phyloP scores from a whole-genome alignment of 2,797 vertebrate genomes.

The Trematomus bernacchii region DNA sequence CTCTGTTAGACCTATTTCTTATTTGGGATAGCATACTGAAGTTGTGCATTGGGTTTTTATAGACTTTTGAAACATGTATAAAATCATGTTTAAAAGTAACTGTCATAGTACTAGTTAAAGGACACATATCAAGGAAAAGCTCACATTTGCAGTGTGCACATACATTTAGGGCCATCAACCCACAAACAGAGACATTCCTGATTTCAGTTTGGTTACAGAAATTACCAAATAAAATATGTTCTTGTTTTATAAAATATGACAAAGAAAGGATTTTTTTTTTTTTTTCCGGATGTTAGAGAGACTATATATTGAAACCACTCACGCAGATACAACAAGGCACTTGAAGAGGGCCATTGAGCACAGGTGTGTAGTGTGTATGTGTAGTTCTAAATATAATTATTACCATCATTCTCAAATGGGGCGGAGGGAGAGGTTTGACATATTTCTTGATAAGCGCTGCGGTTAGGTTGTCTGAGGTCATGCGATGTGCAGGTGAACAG shows the following conservation, averaged over 20 bases:
- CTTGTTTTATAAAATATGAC: background rate
- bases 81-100: background rate
- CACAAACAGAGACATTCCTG: too few species aligned
- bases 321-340: background rate
- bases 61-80: background rate
- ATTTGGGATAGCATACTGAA: background rate
- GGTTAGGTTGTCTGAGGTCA: background rate
- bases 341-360: constrained; percentile 12
- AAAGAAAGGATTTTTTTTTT: background rate
- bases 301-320: background rate
- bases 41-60: background rate
- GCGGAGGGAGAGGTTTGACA: background rate
- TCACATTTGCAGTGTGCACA: too few species aligned
- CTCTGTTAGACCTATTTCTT: background rate
- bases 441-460: background rate
- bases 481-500: background rate
- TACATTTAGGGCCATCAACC: too few species aligned
- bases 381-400: constrained; percentile 38
- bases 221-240: background rate
- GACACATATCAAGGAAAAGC: background rate
- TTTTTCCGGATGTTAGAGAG: background rate
- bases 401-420: constrained; percentile 5
- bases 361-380: constrained; percentile 18
- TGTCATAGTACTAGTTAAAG: background rate
- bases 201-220: background rate